phyloP scores from a whole-genome alignment of 2,797 vertebrate species.

The Helarctos malayanus region DNA sequence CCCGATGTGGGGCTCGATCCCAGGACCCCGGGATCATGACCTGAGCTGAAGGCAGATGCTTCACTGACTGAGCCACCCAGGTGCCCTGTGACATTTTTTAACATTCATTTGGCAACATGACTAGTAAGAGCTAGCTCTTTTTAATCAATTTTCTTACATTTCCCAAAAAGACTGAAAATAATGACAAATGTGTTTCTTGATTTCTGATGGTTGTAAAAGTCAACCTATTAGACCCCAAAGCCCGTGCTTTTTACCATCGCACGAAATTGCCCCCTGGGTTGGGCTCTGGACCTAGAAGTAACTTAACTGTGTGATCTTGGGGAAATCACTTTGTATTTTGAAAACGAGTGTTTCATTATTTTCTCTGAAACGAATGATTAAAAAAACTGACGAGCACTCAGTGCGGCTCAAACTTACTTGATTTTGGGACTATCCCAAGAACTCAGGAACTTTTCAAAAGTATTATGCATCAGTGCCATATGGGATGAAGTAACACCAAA shows the following conservation, averaged over 20 bases:
- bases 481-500: neutral
- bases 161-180: neutral
- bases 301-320: neutral
- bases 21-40: too few species aligned
- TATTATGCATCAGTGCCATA: accelerated
- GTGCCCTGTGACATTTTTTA: neutral
- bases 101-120: neutral
- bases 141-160: neutral
- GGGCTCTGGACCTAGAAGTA: neutral
- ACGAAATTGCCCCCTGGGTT: neutral
- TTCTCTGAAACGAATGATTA: neutral
- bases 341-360: neutral
- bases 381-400: neutral
- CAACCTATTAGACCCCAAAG: neutral
- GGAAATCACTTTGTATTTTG: neutral
- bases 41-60: too few species aligned
- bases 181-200: neutral
- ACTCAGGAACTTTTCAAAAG: neutral
- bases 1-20: too few species aligned
- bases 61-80: too few species aligned
- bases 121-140: neutral
- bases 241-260: neutral
- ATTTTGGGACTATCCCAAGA: neutral
- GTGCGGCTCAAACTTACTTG: neutral
- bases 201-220: neutral